Conservation (phyloP, 1,140 invertebrate genomes). For the Orussus abietinus region DNA sequence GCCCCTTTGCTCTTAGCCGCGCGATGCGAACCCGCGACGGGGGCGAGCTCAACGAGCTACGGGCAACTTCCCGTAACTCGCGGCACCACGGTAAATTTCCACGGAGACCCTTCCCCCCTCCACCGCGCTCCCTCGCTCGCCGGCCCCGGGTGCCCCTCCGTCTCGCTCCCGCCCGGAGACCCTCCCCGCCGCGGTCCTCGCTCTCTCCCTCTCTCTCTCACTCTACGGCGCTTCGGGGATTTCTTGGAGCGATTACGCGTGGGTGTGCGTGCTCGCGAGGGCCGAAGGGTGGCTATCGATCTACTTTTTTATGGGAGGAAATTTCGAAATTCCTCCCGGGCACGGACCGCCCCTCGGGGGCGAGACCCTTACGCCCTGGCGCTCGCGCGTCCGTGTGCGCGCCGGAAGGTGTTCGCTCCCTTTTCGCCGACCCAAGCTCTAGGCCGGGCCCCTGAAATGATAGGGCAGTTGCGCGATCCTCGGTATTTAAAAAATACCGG, state of each 20-base stretch:
- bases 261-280: slow-evolving; percentile 17
- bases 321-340: slow-evolving; percentile 23
- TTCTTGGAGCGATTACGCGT: slow-evolving; percentile 26
- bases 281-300: slow-evolving; percentile 16
- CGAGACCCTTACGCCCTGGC: background rate
- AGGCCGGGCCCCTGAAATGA: no score
- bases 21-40: slow-evolving; percentile 26
- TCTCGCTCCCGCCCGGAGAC: slow-evolving; percentile 3
- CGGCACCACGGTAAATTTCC: slow-evolving; percentile 39
- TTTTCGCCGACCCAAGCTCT: no score
- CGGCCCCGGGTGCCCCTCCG: background rate
- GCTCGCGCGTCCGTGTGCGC: slow-evolving; percentile 1
- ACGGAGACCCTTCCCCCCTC: slow-evolving; percentile 23
- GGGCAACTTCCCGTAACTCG: slow-evolving; percentile 32
- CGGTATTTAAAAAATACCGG: no score
- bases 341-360: slow-evolving; percentile 2
- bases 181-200: slow-evolving; percentile 1
- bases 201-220: slow-evolving; percentile 4
- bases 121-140: background rate
- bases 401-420: no score
- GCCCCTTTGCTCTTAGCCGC: slow-evolving; percentile 34
- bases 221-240: slow-evolving; percentile 22
- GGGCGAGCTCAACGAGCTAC: slow-evolving; percentile 20
- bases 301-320: slow-evolving; percentile 25
- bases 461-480: no score